Conservation (phyloP, 2,888 invertebrate species). For the Isoperla grammatica region DNA sequence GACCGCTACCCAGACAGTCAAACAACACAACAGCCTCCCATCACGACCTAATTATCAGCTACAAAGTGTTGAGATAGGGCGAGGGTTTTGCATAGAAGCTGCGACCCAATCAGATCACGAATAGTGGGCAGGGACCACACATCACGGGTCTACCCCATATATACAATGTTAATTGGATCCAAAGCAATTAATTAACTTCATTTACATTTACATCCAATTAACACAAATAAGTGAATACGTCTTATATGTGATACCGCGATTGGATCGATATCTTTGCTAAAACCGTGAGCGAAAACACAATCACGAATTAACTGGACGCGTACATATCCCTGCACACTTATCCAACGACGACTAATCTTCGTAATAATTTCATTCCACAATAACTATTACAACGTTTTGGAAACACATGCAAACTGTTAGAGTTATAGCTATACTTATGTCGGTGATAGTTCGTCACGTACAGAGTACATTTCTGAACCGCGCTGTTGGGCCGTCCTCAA, state of each 20-base stretch:
- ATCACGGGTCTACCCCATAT: neutral
- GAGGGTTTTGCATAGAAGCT: neutral
- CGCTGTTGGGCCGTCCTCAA: no score
- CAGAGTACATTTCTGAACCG: no score
- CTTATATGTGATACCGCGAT: neutral
- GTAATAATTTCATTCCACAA: no score
- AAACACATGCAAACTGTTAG: no score
- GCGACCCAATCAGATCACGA: neutral
- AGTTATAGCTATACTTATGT: no score
- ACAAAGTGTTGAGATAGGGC: neutral
- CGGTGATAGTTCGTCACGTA: no score
- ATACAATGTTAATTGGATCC: slow-evolving; percentile 3
- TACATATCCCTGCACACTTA: no score
- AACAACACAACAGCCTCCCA: no score
- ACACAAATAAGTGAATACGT: neutral
- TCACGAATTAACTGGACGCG: no score
- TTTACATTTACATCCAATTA: neutral
- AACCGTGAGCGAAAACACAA: neutral
- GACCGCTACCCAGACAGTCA: no score
- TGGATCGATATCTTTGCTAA: neutral
- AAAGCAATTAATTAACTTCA: slow-evolving; percentile 1
- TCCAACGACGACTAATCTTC: no score
- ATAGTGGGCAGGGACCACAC: neutral
- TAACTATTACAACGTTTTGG: no score
- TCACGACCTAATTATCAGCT: slow-evolving; percentile 4